These are phyloP conservation scores for Scolopax bukidnonensis DNA, from an alignment of 2,797 vertebrate genomes.

Conservation along the genomic window DNA sequence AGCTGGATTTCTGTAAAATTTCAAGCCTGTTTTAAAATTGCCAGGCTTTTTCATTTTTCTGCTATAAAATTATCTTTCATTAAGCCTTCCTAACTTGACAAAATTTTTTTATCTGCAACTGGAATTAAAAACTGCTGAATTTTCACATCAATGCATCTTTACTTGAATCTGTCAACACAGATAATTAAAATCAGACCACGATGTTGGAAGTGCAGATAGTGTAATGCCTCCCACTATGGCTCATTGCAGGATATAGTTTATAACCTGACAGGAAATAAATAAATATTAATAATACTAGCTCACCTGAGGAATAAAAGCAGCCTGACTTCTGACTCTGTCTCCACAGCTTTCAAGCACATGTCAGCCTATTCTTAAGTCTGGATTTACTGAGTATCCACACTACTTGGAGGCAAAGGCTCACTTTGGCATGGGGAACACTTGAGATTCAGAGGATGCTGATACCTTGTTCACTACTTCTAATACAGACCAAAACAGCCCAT, in stretches of 20 bases:
- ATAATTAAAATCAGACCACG: neutral
- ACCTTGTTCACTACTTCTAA: neutral
- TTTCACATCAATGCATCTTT: neutral
- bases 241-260: neutral
- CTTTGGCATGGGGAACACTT: neutral
- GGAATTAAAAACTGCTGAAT: neutral
- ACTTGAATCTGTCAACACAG: neutral
- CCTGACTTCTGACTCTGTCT: neutral
- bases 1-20: neutral
- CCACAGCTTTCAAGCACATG: neutral
- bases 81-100: neutral
- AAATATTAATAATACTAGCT: neutral
- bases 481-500: neutral
- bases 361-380: neutral
- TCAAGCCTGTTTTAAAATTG: neutral
- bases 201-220: neutral
- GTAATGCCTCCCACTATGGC: neutral
- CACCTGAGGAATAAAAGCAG: neutral
- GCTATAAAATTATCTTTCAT: neutral
- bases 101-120: neutral
- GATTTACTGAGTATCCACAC: neutral
- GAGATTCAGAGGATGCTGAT: neutral
- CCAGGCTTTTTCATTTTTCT: neutral
- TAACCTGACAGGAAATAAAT: neutral
- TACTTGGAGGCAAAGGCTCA: neutral